Base-by-base conservation (phyloP, 2,797 vertebrate species). In the Poeciliopsis presidionis region DNA sequence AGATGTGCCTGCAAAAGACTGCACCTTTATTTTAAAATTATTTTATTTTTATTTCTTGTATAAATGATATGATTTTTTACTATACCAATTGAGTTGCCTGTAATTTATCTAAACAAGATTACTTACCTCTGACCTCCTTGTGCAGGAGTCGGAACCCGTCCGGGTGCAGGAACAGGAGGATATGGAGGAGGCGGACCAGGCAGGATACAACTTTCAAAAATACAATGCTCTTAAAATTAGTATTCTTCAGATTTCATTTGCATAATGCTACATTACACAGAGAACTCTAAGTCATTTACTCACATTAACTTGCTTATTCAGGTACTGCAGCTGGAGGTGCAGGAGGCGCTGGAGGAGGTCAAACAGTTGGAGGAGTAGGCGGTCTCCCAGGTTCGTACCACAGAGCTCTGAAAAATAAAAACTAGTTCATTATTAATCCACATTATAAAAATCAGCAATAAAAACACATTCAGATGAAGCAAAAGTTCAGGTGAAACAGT, bases 301-400 rank as follows among this genome's bases (percentile, higher is more conserved):
- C 25, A 61, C 70, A 55, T 55, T 79, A 18, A 72, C 51, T 70
- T 73, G 6, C 33, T 43, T 86, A n/a, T 84, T 45, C 33, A 90
- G 89, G 87, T 49, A 55, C 75, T 74, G 41, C 73, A 85, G 71
- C 65, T 55, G 91, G 89, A 85, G 75, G 89, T 30, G 51, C 70
- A 51, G 81, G 87, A 79, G 92, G 90, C 16, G 45, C 49, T 53
- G 89, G 94, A 55, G 83, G 85, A 84, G 57, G 82, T 9, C 51
- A 53, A 53, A 41, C 84, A 51, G 51, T 25, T 53, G 51, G 51
- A 86, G 89, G 84, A 75, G 63, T 53, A 5, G 86, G 88, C 8
- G 69, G 82, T 11, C 72, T 86, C 73, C 86, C 89, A 83, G 92
- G 90, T 94, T 59, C 79, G 86, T 78, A 73, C 55, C 45, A 80